A percentile compares a stretch with the other conserved stretches of the same genome.
phyloP scores from a whole-genome alignment of 2,113 vertebrate genomes.

The Sebastes fasciatus region DNA sequence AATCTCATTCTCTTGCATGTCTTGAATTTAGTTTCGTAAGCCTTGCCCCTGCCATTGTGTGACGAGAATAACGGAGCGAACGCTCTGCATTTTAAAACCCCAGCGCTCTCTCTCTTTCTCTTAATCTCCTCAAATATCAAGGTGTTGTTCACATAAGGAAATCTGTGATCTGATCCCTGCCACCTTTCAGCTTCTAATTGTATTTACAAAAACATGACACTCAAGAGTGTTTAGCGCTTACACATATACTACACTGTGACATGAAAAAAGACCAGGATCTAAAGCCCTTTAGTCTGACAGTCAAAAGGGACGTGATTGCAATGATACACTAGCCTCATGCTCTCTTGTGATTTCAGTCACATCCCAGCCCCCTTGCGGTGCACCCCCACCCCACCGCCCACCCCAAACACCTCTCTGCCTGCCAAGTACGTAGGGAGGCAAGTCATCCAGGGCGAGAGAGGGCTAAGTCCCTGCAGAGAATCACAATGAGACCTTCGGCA shows the following conservation, averaged over 20 bases:
- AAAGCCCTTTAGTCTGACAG: conserved; percentile 56
- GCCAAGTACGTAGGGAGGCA: conserved; percentile 79
- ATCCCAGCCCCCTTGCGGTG: conserved; percentile 75
- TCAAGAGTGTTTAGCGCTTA: conserved; percentile 35
- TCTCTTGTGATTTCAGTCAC: conserved; percentile 84
- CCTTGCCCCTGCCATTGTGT: conserved; percentile 21
- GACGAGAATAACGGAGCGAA: neutral
- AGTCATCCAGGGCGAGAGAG: conserved; percentile 74
- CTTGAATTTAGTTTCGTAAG: conserved; percentile 38
- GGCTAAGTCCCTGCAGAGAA: conserved; percentile 78
- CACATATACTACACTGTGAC: conserved; percentile 29
- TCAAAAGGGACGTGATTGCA: conserved; percentile 66
- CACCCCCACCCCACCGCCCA: conserved; percentile 51
- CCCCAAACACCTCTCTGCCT: conserved; percentile 75
- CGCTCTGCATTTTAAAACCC: conserved; percentile 47
- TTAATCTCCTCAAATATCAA: conserved; percentile 58
- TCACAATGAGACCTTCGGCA: conserved; percentile 78
- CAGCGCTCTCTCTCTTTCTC: neutral
- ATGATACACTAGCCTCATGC: conserved; percentile 67
- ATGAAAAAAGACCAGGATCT: conserved; percentile 36
- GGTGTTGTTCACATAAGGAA: conserved; percentile 38
- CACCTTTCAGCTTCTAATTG: conserved; percentile 48
- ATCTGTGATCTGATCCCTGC: conserved; percentile 42
- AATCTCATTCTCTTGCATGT: conserved; percentile 20
- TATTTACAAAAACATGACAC: conserved; percentile 54